These are phyloP conservation scores for Elanus axillaris DNA, from an alignment of 2,113 vertebrate genomes.

Conservation along the genomic window DNA sequence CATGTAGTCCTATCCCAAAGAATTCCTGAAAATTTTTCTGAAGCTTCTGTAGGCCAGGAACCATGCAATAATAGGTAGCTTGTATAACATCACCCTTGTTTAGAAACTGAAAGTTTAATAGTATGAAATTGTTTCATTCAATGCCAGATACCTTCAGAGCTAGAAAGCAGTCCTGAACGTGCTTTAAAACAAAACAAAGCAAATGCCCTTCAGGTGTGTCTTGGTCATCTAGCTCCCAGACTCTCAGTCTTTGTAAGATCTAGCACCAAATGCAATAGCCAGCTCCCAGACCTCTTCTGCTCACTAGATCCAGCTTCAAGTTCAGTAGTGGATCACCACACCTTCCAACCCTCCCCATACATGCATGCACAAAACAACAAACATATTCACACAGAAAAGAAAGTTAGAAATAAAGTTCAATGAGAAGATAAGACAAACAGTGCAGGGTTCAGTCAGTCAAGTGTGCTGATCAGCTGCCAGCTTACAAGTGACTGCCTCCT, in stretches of 20 bases:
- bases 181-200: neutral
- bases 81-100: neutral
- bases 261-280: neutral
- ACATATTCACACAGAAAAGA: neutral
- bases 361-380: neutral
- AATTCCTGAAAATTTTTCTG: neutral
- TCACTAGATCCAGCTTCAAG: neutral
- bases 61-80: neutral
- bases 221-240: neutral
- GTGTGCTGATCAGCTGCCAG: neutral
- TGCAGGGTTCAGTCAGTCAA: neutral
- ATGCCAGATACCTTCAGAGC: neutral
- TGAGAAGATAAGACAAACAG: neutral
- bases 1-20: neutral
- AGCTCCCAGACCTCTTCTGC: neutral
- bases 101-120: neutral
- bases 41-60: neutral
- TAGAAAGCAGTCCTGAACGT: neutral
- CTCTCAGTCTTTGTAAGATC: neutral
- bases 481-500: neutral
- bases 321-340: neutral
- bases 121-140: neutral
- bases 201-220: accelerated
- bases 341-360: neutral
- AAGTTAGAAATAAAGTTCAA: neutral